Conservation (phyloP, 2,888 invertebrate species). For the Bedellia somnulentella region DNA sequence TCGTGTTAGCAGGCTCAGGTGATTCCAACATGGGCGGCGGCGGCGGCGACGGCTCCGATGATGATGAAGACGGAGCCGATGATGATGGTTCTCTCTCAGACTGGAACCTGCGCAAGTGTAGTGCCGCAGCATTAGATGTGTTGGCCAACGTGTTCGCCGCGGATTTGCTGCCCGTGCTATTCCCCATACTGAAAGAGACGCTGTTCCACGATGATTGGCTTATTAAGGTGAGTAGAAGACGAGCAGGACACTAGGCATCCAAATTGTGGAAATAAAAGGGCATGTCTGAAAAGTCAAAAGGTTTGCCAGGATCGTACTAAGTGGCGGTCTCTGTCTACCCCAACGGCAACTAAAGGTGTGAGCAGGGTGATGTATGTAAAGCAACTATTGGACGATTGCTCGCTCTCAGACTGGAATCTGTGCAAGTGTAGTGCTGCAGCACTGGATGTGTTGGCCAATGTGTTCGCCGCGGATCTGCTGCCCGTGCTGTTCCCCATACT, state of each 20-base stretch:
- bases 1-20: constrained; percentile 55
- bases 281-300: too few relatives aligned
- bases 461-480: constrained; percentile 92
- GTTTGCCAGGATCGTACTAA: too few relatives aligned
- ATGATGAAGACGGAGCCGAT: constrained; percentile 77
- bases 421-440: constrained; percentile 99
- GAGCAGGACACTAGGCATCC: background rate
- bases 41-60: constrained; percentile 70
- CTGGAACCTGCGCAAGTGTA: constrained; percentile 98
- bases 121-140: constrained; percentile 96
- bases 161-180: constrained; percentile 87
- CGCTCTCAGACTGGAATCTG: constrained; percentile 96
- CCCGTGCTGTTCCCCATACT: constrained; percentile 94
- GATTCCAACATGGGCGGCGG: constrained; percentile 59
- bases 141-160: constrained; percentile 96
- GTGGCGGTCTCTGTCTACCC: too few relatives aligned
- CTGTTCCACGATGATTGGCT: constrained; percentile 96
- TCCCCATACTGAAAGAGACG: constrained; percentile 96
- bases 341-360: too few relatives aligned
- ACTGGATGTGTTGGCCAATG: constrained; percentile 94
- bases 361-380: too few relatives aligned
- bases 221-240: constrained; percentile 74
- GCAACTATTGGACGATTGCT: constrained; percentile 92
- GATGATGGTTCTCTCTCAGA: constrained; percentile 92
- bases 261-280: too few relatives aligned